Percentiles rank a stretch among this genome's conserved stretches.
phyloP scores from a whole-genome alignment of 1,140 invertebrate species.

The Vanessa tameamea region DNA sequence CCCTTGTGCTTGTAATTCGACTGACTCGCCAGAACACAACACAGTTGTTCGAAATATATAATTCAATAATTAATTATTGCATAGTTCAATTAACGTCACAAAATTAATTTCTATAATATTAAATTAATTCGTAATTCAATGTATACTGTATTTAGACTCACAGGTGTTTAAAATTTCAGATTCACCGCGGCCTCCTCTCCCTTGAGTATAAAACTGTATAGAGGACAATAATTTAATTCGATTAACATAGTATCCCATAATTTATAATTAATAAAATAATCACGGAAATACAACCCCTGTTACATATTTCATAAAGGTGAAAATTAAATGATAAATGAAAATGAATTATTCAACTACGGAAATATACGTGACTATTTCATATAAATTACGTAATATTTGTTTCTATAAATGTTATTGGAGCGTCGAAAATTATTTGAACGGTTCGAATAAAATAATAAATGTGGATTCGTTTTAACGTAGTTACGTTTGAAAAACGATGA shows the following conservation, averaged over 20 bases:
- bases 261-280: slow-evolving; percentile 2
- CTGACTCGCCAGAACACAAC: too few relatives aligned
- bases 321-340: background rate
- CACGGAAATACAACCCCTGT: background rate
- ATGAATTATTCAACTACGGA: background rate
- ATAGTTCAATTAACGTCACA: background rate
- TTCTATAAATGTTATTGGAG: background rate
- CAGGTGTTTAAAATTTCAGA: slow-evolving; percentile 19
- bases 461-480: too few relatives aligned
- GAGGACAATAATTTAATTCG: slow-evolving; percentile 13
- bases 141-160: background rate
- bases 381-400: slow-evolving; percentile 8
- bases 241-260: slow-evolving; percentile 9
- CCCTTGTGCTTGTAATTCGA: too few relatives aligned
- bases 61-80: background rate
- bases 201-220: slow-evolving; percentile 18
- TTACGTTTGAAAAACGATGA: background rate
- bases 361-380: slow-evolving; percentile 9
- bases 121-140: background rate
- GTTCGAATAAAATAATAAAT: too few relatives aligned
- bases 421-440: too few relatives aligned
- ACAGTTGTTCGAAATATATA: too few relatives aligned
- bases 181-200: background rate
- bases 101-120: background rate
- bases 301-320: background rate